Base-by-base conservation (phyloP, 2,888 invertebrate species). In the Eupithecia abbreviata region DNA sequence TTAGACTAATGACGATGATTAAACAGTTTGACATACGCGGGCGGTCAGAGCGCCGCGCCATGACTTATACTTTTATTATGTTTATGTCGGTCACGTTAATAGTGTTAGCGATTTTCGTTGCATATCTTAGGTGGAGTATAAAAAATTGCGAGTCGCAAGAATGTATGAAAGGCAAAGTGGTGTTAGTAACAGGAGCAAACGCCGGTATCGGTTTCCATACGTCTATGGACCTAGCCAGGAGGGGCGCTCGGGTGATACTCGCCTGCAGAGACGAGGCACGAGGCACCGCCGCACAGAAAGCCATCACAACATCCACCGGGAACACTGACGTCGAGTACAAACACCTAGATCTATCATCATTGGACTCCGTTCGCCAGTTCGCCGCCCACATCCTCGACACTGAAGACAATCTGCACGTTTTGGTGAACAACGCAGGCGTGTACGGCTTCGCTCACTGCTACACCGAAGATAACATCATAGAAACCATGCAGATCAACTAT, bases 101-200 rank as follows among this genome's bases (percentile, higher is more conserved):
- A 55, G n/a, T 55, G n/a, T n/a, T 74, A 3, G 62, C 43, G 1
- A n/a, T 71, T 10, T 51, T 72, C 9, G 15, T 74, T 49, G 12
- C 55, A 18, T 79, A 77, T 43, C 15, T 76, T 1, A 62, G 72
- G 71, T 71, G 51, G 3, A 79, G 79, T 45, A 45, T 73, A 12
- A 77, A 13, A 47, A 71, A 69, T 71, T 79, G 77, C 75, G 74
- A 51, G 43, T 81, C 75, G 3, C 72, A 73, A 9, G 77, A 71
- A 47, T 67, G 49, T 10, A 81, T 98, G 96, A 94, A 96, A 71
- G 97, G 97, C 9, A 98, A 98, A 93, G 97, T 97, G 3, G 97
- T 97, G 49, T 95, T 98, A 67, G 96, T 98, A 67, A 98, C 98
- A 45, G 98, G 98, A 49, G 97, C 97, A 72, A 98, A 97, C 82